Evolutionary conservation across 2,797 vertebrate genomes (phyloP).

Genomic region (Anisognathus igniventris): DNA sequence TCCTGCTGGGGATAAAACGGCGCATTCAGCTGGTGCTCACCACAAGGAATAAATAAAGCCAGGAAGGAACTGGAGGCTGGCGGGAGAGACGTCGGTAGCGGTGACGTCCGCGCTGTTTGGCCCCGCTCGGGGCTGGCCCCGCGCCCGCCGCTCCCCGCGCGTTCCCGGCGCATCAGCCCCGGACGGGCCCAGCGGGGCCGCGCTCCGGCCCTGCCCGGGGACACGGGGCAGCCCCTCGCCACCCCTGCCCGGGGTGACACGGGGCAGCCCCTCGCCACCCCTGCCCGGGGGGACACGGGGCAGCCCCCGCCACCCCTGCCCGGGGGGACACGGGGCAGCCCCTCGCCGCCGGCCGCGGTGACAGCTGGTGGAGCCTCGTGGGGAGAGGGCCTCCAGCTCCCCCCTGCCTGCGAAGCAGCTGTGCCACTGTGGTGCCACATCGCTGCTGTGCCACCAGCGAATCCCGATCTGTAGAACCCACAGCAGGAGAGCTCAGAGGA

Average conservation of each 20-base stretch:
- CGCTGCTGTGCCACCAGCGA: not conserved
- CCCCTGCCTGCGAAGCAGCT: not conserved
- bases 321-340: too few species aligned
- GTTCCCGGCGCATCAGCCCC: not conserved
- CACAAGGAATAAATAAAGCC: conserved; percentile 41
- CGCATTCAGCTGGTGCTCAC: conserved; percentile 11
- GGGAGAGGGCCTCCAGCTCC: not conserved
- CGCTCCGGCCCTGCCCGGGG: too few species aligned
- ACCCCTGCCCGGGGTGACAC: not conserved
- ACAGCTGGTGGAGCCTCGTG: not conserved
- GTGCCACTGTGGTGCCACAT: not conserved
- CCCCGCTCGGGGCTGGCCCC: not conserved
- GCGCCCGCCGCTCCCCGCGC: not conserved
- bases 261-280: too few species aligned
- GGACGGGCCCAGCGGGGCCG: not conserved
- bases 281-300: too few species aligned
- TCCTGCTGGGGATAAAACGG: conserved; percentile 1
- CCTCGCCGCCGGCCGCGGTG: not conserved
- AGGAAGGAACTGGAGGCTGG: conserved; percentile 26
- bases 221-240: too few species aligned
- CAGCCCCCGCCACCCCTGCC: too few species aligned
- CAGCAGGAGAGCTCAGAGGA: too few species aligned
- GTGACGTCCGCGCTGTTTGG: not conserved
- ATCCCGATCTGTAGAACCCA: not conserved
- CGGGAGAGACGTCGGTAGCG: not conserved